Evolutionary conservation across 2,888 invertebrate species (phyloP), one percentile per base, ranked within the genome.

Genomic region (Callyntrura guangdongensis): DNA sequence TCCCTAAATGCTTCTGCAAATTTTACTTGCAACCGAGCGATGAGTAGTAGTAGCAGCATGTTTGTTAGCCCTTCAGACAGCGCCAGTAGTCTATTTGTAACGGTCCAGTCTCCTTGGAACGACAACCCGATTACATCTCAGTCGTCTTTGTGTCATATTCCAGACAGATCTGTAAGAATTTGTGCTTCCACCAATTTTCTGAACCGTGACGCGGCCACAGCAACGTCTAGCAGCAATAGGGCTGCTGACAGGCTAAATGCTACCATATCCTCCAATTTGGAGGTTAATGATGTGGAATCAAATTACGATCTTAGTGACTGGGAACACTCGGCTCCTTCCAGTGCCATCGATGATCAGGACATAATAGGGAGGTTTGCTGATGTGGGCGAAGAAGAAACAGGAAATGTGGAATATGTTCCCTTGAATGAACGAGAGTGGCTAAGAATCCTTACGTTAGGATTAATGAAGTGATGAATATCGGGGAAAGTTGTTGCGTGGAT

Each of bases 311-410:
- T 45, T 11, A 72, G 59, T 22, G 85, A 86, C 20, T 86, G 72
- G 59, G 85, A 74, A 56, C 59, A 74, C n/a, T 86, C 85, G 0
- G 49, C 64, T 20, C 74, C 85, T 8, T 86, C 85, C 14, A 74
- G 64, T 86, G 85, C 72, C 14, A 86, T 86, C n/a, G 85, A 86
- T 36, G 85, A 86, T 20, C 85, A 86, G 49, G 85, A 86, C 36
- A 36, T 86, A 45, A 22, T 72, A 36, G 1, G 59, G 2, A 27
- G 74, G 14, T 86, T 74, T 45, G 20, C 17, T 3, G 85, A 72
- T 20, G 6, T 84, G 2, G 17, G 11, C 20, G 61, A 82, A 1
- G 49, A 69, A 11, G 79, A 25, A 5, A 2, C 6, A 53, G 45
- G 27, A 17, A 12, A 69, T 69, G 69, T 22, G 25, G n/a, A 14